Base-by-base conservation (phyloP, 2,888 invertebrate genomes). In the Caenorhabditis macrosperma region DNA sequence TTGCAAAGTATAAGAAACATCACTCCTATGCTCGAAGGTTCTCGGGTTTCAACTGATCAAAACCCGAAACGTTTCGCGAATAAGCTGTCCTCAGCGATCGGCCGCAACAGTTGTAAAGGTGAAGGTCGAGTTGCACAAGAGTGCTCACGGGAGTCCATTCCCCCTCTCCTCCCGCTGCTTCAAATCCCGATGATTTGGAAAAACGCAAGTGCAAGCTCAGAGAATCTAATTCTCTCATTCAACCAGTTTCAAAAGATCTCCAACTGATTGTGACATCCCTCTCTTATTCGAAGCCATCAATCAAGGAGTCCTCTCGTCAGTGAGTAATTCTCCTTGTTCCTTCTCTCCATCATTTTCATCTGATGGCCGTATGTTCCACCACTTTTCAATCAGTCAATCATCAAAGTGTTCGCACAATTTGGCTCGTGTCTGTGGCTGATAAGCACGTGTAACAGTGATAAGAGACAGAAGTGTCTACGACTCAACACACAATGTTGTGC, bases 251-350 rank as follows among this genome's bases (percentile, higher is more conserved):
- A 20, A 35, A 26, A 44, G 41, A 28, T 66, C 28, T 52, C 28
- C 7, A 5, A 15, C 17, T 44, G 41, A 17, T 64, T 26, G 22
- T 30, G 6, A 20, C 22, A 38, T 17, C 33, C 20, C 46, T 28
- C 28, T 46, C 57, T 12, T 10, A 17, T 17, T 64, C 52, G 52
- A 64, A 54, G 17, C 41, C 55, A 68, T 68, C 68, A 68, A 68
- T 68, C 68, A 68, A 48, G 33, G 35, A 57, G 17, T 55, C 54
- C 64, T 52, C n/a, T 57, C 30, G 55, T 3, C 64, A 41, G 24
- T 71, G 69, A 71, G 69, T 72, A 64, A 72, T 72, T 72, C 57
- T 72, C 46, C 63, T 46, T 64, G 46, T 72, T 72, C 57, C 72
- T 20, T 35, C 50, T 35, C n/a, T 66, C 15, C 28, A n/a, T 28